Percentiles rank a stretch among this genome's conserved stretches.
Conservation (phyloP, 2,888 invertebrate species). For the Tachystola acroxantha region DNA sequence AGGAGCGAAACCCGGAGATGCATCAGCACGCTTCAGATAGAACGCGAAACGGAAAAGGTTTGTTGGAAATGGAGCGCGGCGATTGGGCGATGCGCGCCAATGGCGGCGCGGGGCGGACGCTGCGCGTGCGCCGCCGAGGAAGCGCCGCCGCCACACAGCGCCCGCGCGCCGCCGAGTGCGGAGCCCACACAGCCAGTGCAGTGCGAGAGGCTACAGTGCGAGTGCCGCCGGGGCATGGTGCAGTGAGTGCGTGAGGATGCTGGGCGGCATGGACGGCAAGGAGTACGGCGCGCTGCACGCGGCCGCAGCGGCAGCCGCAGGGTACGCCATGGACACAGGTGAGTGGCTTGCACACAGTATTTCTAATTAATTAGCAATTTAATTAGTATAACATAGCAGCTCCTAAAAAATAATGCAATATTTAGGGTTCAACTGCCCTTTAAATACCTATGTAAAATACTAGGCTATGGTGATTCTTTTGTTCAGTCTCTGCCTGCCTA, state of each 20-base stretch:
- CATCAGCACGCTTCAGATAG: conserved; percentile 73
- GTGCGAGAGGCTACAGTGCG: conserved; percentile 13
- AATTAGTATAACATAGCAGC: too few relatives aligned
- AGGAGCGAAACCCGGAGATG: conserved; percentile 30
- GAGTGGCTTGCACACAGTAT: too few relatives aligned
- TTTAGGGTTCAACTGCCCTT: too few relatives aligned
- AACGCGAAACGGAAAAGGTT: conserved; percentile 72
- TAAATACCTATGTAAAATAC: too few relatives aligned
- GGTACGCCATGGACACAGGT: conserved; percentile 65
- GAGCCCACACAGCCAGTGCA: background rate
- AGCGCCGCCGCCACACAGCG: conserved; percentile 27
- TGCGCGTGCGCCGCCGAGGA: conserved; percentile 25
- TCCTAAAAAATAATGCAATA: too few relatives aligned
- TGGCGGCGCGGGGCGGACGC: conserved; percentile 55
- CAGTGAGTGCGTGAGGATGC: conserved; percentile 46
- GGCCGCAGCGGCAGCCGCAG: conserved; percentile 61
- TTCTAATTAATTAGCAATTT: too few relatives aligned
- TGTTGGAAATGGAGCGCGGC: conserved; percentile 71
- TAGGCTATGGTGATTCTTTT: too few relatives aligned
- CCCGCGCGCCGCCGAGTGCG: conserved; percentile 31
- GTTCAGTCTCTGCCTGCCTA: too few relatives aligned
- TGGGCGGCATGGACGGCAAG: conserved; percentile 72
- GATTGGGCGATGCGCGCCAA: conserved; percentile 69
- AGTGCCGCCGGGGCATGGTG: conserved; percentile 13
- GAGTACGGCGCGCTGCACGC: conserved; percentile 74